Conservation (phyloP, 2,113 vertebrate genomes). For the Equus quagga region DNA sequence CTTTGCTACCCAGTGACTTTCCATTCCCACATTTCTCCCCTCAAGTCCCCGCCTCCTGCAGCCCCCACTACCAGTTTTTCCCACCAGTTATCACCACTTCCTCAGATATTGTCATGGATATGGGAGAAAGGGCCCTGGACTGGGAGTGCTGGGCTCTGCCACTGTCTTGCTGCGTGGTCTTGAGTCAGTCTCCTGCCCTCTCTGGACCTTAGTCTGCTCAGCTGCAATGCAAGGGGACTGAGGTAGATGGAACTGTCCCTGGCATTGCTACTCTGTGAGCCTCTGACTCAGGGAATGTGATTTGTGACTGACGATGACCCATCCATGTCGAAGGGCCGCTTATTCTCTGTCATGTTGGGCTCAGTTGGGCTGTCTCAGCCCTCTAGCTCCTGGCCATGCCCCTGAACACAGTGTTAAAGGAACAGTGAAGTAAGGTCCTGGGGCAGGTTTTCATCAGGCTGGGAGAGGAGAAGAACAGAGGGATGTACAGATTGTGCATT, state of each 20-base stretch:
- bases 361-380: neutral
- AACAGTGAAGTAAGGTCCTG: neutral
- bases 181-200: neutral
- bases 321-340: neutral
- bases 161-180: neutral
- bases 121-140: neutral
- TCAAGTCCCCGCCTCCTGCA: constrained; percentile 12
- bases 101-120: neutral
- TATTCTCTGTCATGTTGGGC: neutral
- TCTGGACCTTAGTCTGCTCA: constrained; percentile 13
- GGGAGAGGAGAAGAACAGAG: neutral
- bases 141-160: neutral
- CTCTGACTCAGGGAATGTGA: neutral
- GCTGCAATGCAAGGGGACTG: neutral
- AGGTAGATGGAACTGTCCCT: neutral
- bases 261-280: neutral
- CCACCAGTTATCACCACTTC: neutral
- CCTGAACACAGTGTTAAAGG: neutral
- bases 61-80: neutral
- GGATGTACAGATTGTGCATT: neutral
- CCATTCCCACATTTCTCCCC: constrained; percentile 22
- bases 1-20: constrained; percentile 41
- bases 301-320: neutral
- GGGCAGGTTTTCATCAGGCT: neutral
- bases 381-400: neutral